These are phyloP conservation scores for Microcebus lehilahytsara DNA, from an alignment of 2,113 vertebrate species.

Conservation along the genomic window DNA sequence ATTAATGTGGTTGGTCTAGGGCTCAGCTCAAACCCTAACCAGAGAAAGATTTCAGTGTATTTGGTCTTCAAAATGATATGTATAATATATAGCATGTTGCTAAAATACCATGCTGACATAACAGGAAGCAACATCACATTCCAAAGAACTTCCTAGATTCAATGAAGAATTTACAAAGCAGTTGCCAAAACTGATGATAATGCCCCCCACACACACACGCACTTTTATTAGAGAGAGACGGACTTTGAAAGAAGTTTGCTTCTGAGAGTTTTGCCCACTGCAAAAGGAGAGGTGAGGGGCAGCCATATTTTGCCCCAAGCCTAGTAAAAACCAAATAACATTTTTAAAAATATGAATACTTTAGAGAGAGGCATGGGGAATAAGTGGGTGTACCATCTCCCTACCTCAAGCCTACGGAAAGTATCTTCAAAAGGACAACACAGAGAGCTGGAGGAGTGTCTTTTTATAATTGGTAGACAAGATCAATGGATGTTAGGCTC, in stretches of 20 bases:
- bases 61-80: neutral
- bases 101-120: neutral
- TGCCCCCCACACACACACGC: neutral
- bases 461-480: neutral
- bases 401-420: neutral
- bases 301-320: neutral
- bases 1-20: neutral
- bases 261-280: neutral
- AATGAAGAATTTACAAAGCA: neutral
- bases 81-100: neutral
- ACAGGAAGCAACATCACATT: neutral
- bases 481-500: neutral
- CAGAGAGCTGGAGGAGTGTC: neutral
- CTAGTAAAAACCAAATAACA: neutral
- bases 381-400: neutral
- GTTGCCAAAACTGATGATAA: neutral
- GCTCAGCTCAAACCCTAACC: neutral
- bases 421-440: neutral
- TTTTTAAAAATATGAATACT: neutral
- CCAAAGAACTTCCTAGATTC: neutral
- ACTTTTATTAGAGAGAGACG: neutral
- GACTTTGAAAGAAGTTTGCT: neutral
- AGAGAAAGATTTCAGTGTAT: neutral
- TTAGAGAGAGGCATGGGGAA: neutral
- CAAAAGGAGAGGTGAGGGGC: neutral